A percentile compares a stretch with the other conserved stretches of the same genome.
Evolutionary conservation across 2,113 vertebrate genomes (phyloP).

Genomic region (Tragulus kanchil): DNA sequence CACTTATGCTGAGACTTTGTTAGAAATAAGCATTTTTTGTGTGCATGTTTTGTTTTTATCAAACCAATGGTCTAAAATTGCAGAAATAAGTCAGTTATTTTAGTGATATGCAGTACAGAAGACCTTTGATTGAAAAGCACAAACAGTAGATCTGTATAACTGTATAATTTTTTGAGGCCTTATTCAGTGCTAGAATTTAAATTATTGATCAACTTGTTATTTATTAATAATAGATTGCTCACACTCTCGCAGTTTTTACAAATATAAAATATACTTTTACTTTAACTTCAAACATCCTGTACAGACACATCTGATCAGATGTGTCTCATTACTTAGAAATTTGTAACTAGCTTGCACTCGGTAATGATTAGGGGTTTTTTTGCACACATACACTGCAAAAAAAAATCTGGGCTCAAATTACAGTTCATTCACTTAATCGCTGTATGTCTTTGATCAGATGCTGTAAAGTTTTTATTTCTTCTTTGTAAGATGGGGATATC

Average conservation of each 20-base stretch:
- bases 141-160: neutral
- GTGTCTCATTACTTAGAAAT: conserved; percentile 1
- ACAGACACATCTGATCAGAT: neutral
- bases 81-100: conserved; percentile 34
- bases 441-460: neutral
- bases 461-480: neutral
- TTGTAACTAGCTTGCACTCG: conserved; percentile 14
- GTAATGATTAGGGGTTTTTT: neutral
- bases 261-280: conserved; percentile 6
- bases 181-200: neutral
- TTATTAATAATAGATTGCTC: neutral
- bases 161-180: neutral
- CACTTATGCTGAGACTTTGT: neutral
- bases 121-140: neutral
- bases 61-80: neutral
- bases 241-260: neutral
- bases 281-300: neutral
- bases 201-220: neutral
- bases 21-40: neutral
- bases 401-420: neutral
- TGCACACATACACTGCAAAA: neutral
- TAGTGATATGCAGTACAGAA: neutral
- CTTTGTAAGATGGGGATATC: neutral
- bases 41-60: neutral
- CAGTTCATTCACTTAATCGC: neutral